Percentiles rank a stretch among this genome's conserved stretches.
Conservation (phyloP, 2,113 vertebrate genomes). For the Sterna hirundo region DNA sequence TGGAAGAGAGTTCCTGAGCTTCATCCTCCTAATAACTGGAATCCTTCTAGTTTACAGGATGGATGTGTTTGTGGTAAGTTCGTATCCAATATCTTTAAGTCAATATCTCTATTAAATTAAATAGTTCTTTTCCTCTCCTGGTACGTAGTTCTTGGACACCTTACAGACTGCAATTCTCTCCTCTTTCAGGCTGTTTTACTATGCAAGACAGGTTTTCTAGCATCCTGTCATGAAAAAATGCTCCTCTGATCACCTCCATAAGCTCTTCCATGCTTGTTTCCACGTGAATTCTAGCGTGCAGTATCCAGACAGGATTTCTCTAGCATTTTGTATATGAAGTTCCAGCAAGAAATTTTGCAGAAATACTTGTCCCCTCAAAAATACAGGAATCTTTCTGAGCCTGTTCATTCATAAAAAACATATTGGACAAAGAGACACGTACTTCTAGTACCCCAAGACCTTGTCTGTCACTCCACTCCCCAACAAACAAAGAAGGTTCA, state of each 20-base stretch:
- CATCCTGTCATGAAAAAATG: background rate
- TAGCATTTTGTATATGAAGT: background rate
- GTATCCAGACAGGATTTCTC: background rate
- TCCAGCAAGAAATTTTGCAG: background rate
- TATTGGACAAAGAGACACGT: background rate
- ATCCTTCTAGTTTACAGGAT: background rate
- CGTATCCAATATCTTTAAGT: background rate
- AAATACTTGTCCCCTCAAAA: background rate
- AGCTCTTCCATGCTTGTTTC: background rate
- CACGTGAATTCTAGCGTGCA: rapidly evolving
- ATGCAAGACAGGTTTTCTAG: background rate
- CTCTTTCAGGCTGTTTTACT: background rate
- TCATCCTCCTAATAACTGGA: background rate
- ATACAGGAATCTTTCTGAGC: background rate
- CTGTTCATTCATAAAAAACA: background rate
- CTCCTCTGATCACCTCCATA: background rate
- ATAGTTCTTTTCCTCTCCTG: background rate
- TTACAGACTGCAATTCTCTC: background rate
- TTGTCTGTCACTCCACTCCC: background rate
- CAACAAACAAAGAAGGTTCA: background rate
- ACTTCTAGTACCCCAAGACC: background rate
- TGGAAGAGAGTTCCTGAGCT: background rate
- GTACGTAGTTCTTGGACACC: background rate
- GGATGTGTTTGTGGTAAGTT: background rate
- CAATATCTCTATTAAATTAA: background rate